Base-by-base conservation (phyloP, 37 sponge, comb jelly and placozoan genomes). In the Amphimedon queenslandica region DNA sequence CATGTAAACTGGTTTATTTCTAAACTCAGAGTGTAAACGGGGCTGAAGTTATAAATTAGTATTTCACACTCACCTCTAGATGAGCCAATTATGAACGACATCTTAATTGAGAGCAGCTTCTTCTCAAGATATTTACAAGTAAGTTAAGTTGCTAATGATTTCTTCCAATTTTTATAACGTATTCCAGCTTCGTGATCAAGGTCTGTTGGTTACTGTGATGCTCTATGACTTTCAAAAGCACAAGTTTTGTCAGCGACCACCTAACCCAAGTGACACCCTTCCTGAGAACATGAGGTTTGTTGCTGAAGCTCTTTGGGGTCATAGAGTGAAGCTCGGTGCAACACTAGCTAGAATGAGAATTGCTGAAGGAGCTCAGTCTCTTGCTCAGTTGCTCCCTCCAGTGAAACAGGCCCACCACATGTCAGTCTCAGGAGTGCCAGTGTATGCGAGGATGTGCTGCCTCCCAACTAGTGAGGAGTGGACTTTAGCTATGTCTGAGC, bases 301-400 rank as follows among this genome's bases (percentile, higher is more conserved):
- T 18, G 80, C 73, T 1, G 53, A 79, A 36, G 78, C 85, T 1
- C 64, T 92, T 36, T 76, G 77, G 63, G 37, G 60, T 20, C 77
- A 84, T 74, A 63, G 67, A 51, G 65, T 80, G 18, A 92, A 87
- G 70, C 61, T 92, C 42, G 73, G 72, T 41, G 83, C 84, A 16
- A 41, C 93, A 24, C 29, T 92, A 21, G 85, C 93, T 30, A 43
- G 88, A 32, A 80, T 77, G 79, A 63, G 85, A 51, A 78, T 92
- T 31, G 64, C 71, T 42, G 32, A 31, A 20, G 70, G 67, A 64
- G 84, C 80, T 3, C 71, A 33, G 64, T 33, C 10, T 23, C 35
- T 84, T 29, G 57, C 71, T 4, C 67, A 80, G 38, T 37, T 89
- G 8, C 58, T 89, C 5, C 77, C 85, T n/a, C 60, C 63, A 1